Evolutionary conservation across 2,888 invertebrate genomes (phyloP), one percentile per base, ranked within the genome.

Genomic region (Pardosa pseudoannulata): DNA sequence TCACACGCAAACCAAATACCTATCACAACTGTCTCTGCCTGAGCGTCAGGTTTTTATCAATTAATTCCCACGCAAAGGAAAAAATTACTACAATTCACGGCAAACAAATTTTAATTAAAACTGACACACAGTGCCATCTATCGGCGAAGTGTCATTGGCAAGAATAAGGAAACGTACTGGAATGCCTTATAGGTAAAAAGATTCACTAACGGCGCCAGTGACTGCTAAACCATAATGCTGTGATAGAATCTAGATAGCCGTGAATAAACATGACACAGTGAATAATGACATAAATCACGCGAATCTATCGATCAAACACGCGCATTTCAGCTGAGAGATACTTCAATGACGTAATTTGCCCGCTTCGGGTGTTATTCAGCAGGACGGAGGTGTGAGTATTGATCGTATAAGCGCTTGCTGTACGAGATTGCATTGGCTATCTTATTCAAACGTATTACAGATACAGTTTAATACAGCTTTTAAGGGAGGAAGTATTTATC

Each of bases 231-330:
- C 2, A 13, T 46, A 36, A 36, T 36, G 36, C 6, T 36, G 36
- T 7, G 36, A 36, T 46, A 46, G 41, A 16, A 46, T 16, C 16
- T 13, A 46, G 41, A 46, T 46, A 46, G 16, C 41, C 16, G 41
- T 46, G 41, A 46, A 46, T 46, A 46, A 46, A 46, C 41, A 46
- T 46, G 16, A 16, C 16, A 46, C 16, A 16, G 41, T 46, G 41
- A 46, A 46, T 46, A 46, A 46, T 46, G 41, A 13, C 16, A 46
- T 46, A 46, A 46, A 46, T 46, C 41, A 46, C 41, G 41, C 41
- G 16, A 46, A 46, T 46, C 6, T 46, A 46, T 46, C 41, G 41
- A 46, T 46, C 41, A 46, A 46, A 46, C 41, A 46, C 41, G 16
- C n/a, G n/a, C 36, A 36, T 36, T 36, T 36, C 36, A 36, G 36